These are phyloP conservation scores for Notocelia uddmanniana DNA, from an alignment of 2,888 invertebrate species.

Conservation along the genomic window DNA sequence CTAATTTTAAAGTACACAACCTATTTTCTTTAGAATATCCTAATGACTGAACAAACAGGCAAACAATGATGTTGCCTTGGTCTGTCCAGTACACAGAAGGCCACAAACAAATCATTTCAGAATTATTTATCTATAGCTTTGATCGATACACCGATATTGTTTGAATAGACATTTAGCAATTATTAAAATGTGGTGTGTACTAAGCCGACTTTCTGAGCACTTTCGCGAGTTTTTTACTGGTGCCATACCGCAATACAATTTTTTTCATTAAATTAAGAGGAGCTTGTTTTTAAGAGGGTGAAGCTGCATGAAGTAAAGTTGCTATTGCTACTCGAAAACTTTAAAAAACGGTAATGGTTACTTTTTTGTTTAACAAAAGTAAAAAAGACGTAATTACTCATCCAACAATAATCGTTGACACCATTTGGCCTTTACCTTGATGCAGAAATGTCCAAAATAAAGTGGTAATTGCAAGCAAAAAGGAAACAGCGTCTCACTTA, in stretches of 20 bases:
- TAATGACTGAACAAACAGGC: slow-evolving; percentile 52
- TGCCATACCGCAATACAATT: no score
- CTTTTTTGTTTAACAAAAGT: not conserved
- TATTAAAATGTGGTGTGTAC: no score
- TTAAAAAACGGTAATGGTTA: not conserved
- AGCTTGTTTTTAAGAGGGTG: no score
- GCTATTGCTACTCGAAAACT: not conserved
- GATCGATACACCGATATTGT: slow-evolving; percentile 51
- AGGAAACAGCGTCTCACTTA: slow-evolving; percentile 17
- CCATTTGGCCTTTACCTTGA: slow-evolving; percentile 24
- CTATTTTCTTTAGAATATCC: slow-evolving; percentile 45
- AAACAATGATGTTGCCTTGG: slow-evolving; percentile 58
- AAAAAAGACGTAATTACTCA: slow-evolving; percentile 21
- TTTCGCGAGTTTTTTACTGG: no score
- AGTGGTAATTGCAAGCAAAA: slow-evolving; percentile 3
- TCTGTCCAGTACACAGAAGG: slow-evolving; percentile 62
- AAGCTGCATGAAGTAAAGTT: no score
- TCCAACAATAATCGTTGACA: slow-evolving; percentile 15
- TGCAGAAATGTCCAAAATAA: slow-evolving; percentile 9
- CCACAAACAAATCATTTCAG: slow-evolving; percentile 63
- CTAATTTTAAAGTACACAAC: slow-evolving; percentile 44
- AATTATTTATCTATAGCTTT: slow-evolving; percentile 59
- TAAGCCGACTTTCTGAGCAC: no score
- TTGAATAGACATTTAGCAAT: not conserved
- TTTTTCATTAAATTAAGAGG: no score